Base-by-base conservation (phyloP, 2,888 invertebrate genomes). In the Sminthurides aquaticus region DNA sequence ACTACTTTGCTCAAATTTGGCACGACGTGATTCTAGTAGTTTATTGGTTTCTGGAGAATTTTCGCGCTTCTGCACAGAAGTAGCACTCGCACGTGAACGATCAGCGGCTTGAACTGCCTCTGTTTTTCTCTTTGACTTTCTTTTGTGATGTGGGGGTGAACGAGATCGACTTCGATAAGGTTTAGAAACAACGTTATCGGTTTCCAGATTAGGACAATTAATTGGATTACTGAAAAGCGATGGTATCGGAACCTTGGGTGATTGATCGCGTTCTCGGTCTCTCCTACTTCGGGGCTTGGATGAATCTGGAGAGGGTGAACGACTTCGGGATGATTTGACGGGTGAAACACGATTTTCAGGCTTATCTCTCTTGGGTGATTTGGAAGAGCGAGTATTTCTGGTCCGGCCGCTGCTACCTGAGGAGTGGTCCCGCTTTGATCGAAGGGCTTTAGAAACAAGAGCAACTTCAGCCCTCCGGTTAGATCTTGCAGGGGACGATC, bases 1-100 rank as follows among this genome's bases (percentile, higher is more conserved):
- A 52, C 34, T 59, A 59, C 57, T 64, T 29, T 59, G 59, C 59
- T 64, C 59, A 54, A 64, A 64, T 28, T 64, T 64, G 64, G 64
- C 64, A 64, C 64, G 64, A 24, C 64, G 49, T 15, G 64, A 64
- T 27, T 64, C 59, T 54, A 64, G 20, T 15, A 58, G 2, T 25
- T 58, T 64, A 25, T 64, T 57, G 15, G n/a, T 25, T 22, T 20
- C 52, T 15, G 43, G 15, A 34, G 43, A 34, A 15, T 11, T 15
- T n/a, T n/a, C n/a, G n/a, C n/a, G n/a, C 15, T 34, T 34, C 43
- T 11, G 43, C 43, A 29, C 49, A 5, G 8, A 25, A 27, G 28
- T 56, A 22, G 22, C 25, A 20, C 57, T 56, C n/a, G 56, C 34
- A 3, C 55, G 61, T 18, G 62, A 48, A 34, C 11, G 20, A 49